Evolutionary conservation across 2,888 invertebrate species (phyloP).

Genomic region (Timema podura): DNA sequence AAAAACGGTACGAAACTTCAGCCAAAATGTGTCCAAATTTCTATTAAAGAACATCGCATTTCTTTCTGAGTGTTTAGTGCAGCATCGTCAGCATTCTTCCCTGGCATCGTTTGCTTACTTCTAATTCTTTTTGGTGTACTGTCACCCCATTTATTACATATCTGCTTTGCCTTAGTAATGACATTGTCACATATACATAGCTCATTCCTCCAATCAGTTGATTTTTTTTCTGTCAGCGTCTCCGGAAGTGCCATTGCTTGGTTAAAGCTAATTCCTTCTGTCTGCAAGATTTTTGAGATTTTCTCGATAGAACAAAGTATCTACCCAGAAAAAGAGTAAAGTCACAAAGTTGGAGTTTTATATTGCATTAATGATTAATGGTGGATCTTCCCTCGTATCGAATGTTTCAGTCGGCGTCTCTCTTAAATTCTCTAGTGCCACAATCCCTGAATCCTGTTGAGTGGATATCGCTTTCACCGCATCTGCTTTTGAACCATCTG

Average conservation of each 20-base stretch:
- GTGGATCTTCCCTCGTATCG: background rate
- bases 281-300: background rate
- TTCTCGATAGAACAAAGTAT: background rate
- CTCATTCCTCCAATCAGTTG: background rate
- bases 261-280: background rate
- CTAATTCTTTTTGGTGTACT: background rate
- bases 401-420: background rate
- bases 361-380: background rate
- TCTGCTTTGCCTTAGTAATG: background rate
- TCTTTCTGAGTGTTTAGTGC: slow-evolving; percentile 8
- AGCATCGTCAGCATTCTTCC: background rate
- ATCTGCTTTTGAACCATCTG: background rate
- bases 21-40: slow-evolving; percentile 2
- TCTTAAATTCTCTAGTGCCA: background rate
- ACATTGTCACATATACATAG: background rate
- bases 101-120: background rate
- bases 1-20: slow-evolving; percentile 11
- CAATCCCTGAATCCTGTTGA: background rate
- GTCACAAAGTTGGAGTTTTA: background rate
- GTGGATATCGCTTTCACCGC: background rate
- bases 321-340: background rate
- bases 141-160: background rate
- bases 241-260: background rate
- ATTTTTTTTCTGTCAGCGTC: background rate
- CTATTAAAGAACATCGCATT: background rate